Evolutionary conservation across 2,113 vertebrate species (phyloP).

Genomic region (Leucopsar rothschildi): DNA sequence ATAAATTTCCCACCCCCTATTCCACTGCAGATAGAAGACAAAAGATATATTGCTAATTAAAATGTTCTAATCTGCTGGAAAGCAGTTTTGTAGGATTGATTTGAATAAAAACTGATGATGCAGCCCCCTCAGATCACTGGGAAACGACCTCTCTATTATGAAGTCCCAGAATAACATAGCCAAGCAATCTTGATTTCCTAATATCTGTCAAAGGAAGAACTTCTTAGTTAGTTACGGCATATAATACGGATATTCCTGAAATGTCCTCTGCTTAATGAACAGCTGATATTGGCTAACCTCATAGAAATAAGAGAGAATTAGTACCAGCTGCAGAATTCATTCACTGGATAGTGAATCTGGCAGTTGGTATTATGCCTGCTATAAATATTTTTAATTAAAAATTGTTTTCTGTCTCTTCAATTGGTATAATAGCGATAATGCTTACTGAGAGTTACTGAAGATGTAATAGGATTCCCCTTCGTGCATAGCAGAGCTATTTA

Average conservation of each 20-base stretch:
- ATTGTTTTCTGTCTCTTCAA: constrained; percentile 71
- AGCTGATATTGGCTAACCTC: constrained; percentile 75
- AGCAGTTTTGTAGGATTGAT: constrained; percentile 33
- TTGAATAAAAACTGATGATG: constrained; percentile 55
- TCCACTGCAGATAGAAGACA: constrained; percentile 22
- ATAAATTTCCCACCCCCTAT: background rate
- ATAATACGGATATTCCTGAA: constrained; percentile 61
- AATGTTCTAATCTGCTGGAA: constrained; percentile 45
- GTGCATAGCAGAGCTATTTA: constrained; percentile 34
- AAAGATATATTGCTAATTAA: constrained; percentile 56
- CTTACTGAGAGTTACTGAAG: constrained; percentile 51
- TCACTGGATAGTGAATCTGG: constrained; percentile 60
- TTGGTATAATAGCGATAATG: constrained; percentile 60
- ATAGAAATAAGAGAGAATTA: constrained; percentile 69
- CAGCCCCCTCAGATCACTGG: constrained; percentile 37
- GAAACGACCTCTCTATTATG: constrained; percentile 55
- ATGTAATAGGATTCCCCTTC: constrained; percentile 51
- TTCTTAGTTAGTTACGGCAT: constrained; percentile 39
- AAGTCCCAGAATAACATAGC: constrained; percentile 32
- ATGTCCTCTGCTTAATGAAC: constrained; percentile 66
- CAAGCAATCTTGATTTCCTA: constrained; percentile 55
- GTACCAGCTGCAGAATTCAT: constrained; percentile 73
- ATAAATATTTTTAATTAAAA: constrained; percentile 82
- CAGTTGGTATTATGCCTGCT: constrained; percentile 70
- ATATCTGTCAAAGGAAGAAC: constrained; percentile 38